phyloP scores from a whole-genome alignment of 2,888 invertebrate species.

The Stegana nigrithorax region DNA sequence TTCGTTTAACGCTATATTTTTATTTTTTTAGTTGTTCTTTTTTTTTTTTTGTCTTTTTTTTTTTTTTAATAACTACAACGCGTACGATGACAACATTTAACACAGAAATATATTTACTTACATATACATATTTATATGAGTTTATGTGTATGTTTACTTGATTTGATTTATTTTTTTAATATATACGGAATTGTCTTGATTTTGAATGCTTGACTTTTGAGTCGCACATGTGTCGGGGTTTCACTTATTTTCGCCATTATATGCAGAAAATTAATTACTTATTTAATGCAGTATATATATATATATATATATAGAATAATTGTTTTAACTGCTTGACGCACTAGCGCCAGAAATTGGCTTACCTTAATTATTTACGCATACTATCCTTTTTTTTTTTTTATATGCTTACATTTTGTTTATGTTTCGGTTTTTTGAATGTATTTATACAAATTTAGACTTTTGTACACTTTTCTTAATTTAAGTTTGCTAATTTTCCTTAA shows the following conservation, averaged over 20 bases:
- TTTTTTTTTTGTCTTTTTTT: conserved; percentile 18
- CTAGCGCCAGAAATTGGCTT: too few species aligned
- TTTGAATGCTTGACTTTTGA: too few species aligned
- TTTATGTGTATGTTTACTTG: conserved; percentile 29
- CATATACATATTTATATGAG: conserved; percentile 36
- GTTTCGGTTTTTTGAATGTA: too few species aligned
- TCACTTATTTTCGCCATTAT: conserved; percentile 3
- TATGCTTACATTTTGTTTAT: too few species aligned
- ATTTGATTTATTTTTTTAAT: neutral
- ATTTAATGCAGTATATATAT: neutral
- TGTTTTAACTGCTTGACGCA: too few species aligned
- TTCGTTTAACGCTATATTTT: conserved; percentile 11
- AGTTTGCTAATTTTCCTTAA: too few species aligned
- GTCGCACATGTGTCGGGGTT: too few species aligned
- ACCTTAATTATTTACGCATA: too few species aligned
- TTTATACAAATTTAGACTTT: too few species aligned
- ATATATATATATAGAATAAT: too few species aligned
- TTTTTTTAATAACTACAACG: conserved; percentile 55
- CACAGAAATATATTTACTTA: conserved; percentile 58
- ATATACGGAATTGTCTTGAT: neutral
- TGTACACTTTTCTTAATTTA: too few species aligned
- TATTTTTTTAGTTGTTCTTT: neutral
- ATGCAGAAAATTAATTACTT: conserved; percentile 16
- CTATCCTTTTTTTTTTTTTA: too few species aligned
- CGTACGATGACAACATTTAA: conserved; percentile 62